Percentiles rank a stretch among this genome's conserved stretches.
phyloP scores from a whole-genome alignment of 1,140 invertebrate genomes.

The Oryctes rhinoceros region DNA sequence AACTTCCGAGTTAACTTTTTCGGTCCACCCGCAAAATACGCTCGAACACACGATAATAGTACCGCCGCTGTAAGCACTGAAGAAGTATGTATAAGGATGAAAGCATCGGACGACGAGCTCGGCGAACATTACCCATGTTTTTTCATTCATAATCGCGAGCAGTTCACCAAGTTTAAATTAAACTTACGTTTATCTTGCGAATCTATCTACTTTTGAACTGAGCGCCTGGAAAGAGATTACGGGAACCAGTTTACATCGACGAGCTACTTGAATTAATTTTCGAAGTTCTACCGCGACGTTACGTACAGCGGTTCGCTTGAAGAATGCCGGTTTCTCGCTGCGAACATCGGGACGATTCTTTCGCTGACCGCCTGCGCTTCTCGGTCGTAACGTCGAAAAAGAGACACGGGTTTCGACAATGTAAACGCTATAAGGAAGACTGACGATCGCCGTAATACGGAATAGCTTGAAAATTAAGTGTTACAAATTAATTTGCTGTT shows the following conservation, averaged over 20 bases:
- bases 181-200: conserved; percentile 39
- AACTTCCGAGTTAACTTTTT: not conserved
- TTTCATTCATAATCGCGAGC: conserved; percentile 51
- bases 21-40: not conserved
- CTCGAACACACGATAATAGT: not conserved
- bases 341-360: not conserved
- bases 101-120: conserved; percentile 38
- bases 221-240: conserved; percentile 46
- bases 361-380: not conserved
- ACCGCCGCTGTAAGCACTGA: not conserved
- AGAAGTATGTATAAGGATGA: conserved; percentile 4
- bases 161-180: conserved; percentile 46
- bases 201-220: conserved; percentile 45
- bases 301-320: conserved; percentile 27
- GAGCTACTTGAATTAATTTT: conserved; percentile 53
- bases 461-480: not conserved
- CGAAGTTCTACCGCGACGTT: conserved; percentile 36
- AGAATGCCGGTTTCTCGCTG: not conserved
- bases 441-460: not conserved
- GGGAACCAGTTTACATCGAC: conserved; percentile 51
- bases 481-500: not conserved
- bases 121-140: conserved; percentile 48
- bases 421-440: not conserved
- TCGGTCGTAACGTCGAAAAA: not conserved
- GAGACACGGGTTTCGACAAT: not conserved